Evolutionary conservation across 1,140 invertebrate species (phyloP), one percentile per base, ranked within the genome.

Genomic region (Drosophila melanica): DNA sequence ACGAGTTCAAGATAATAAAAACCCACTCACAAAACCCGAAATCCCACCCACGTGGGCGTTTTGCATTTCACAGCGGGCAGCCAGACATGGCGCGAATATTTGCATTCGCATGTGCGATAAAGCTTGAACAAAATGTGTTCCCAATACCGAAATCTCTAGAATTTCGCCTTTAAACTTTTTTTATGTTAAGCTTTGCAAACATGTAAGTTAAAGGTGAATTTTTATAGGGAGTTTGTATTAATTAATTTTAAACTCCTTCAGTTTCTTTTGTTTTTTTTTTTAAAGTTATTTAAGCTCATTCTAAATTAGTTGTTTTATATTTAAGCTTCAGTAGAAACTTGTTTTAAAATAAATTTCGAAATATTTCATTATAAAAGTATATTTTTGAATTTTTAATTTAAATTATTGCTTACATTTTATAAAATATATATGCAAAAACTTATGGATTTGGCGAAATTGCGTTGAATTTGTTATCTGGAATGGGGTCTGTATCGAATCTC

Each of bases 51-150:
- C 41, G 54, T 57, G 23, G 54, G 54, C 5, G 39, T 45, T 12
- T 33, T 27, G 39, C 39, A 57, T 18, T 41, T 74, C 37, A 14
- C 42, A 44, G 41, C 39, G 42, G 48, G 51, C 59, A 59, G 44
- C 16, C 51, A 66, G 77, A 62, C 85, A 69, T 67, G 48, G 64
- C 41, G 74, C 82, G 84, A 89, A 89, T 87, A 87, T 87, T 89
- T 87, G 84, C 76, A 58, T 71, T 64, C 27, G 2, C 8, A 12
- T 63, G 20, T 58, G 67, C 20, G 71, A 75, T 75, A 70, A 44
- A 35, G 4, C 18, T 3, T 0, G 18, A 14, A 9, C 44, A 0
- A 23, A 41, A 8, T 37, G 11, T n/a, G 62, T 86, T 86, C 65
- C 30, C 0, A 1, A 14, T 44, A 57, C 6, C 3, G 0, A 37